phyloP scores from a whole-genome alignment of 2,888 invertebrate species.

The Ophion obscuratus region DNA sequence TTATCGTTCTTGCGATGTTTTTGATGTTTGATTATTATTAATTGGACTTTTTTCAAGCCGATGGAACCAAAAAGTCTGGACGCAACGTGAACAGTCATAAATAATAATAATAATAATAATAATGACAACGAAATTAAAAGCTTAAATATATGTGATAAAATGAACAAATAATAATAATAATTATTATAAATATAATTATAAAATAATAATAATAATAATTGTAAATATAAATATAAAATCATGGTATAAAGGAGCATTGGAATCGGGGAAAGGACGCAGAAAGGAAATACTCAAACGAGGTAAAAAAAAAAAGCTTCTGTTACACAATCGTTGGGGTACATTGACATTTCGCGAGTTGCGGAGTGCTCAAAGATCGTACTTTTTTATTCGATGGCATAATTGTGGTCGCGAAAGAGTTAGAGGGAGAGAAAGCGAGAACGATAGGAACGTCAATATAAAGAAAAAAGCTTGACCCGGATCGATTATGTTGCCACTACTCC shows the following conservation, averaged over 20 bases:
- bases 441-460: neutral
- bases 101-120: neutral
- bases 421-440: neutral
- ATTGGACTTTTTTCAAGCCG: too few species aligned
- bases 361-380: constrained; percentile 38
- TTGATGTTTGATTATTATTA: too few species aligned
- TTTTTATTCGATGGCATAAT: constrained; percentile 39
- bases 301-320: too few species aligned
- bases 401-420: neutral
- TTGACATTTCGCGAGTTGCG: constrained; percentile 5
- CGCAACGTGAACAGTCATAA: neutral
- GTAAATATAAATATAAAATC: neutral
- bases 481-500: constrained; percentile 41
- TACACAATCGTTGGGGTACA: neutral
- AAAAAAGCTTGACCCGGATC: constrained; percentile 40
- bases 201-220: neutral
- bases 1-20: too few species aligned
- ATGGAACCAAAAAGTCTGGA: too few species aligned
- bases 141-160: too few species aligned
- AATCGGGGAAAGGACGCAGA: neutral
- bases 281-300: neutral
- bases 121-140: neutral
- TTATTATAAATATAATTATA: neutral
- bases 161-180: neutral
- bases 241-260: neutral